Percentiles rank a stretch among this genome's conserved stretches.
These are phyloP conservation scores for Ariolimax columbianus DNA, from an alignment of 2,888 invertebrate species.

Conservation along the genomic window DNA sequence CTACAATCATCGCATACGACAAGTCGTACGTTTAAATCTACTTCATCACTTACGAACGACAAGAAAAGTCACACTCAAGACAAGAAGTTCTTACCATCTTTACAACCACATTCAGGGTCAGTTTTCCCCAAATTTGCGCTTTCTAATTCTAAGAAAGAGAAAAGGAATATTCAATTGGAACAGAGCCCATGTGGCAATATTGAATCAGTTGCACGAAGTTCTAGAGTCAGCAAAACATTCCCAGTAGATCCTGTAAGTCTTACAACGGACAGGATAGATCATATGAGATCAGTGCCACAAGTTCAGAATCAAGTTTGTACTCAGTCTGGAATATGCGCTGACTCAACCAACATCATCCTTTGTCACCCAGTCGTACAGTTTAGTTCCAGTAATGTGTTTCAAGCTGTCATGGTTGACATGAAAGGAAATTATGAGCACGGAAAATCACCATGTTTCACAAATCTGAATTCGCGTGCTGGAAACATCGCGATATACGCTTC, in stretches of 20 bases:
- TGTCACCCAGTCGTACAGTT: constrained; percentile 64
- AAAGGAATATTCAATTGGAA: background rate
- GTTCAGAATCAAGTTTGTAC: constrained; percentile 55
- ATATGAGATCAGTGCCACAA: background rate
- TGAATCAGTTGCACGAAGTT: background rate
- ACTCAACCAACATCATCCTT: constrained; percentile 56
- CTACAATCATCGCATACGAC: background rate
- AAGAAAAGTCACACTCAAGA: background rate
- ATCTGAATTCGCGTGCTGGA: constrained; percentile 47
- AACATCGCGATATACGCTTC: constrained; percentile 33
- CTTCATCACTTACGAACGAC: background rate
- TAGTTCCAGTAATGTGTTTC: constrained; percentile 64
- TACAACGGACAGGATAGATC: background rate
- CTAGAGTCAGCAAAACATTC: background rate
- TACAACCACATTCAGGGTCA: background rate
- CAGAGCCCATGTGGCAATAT: background rate
- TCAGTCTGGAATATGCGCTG: constrained; percentile 63
- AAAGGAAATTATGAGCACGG: constrained; percentile 67
- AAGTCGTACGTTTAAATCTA: background rate
- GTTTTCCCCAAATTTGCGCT: background rate
- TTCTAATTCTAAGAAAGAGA: background rate
- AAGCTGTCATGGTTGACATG: constrained; percentile 67
- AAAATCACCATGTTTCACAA: constrained; percentile 57
- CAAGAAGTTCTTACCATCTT: background rate
- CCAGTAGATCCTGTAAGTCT: background rate